Conservation (phyloP, 2,113 vertebrate species). For the Cyphomyrus plagiostoma region DNA sequence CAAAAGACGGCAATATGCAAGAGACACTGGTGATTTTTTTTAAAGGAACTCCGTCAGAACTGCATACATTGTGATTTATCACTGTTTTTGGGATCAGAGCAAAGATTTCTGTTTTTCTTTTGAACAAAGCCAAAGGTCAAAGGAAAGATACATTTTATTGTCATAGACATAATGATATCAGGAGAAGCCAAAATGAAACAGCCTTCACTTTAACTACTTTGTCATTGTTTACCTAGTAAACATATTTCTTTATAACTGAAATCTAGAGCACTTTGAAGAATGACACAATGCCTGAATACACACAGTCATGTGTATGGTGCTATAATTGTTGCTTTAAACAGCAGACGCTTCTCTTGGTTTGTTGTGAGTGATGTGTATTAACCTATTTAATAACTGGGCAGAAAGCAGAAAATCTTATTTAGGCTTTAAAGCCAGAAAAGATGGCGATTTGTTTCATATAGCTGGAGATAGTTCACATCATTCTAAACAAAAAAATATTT, state of each 20-base stretch:
- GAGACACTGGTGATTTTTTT: constrained; percentile 7
- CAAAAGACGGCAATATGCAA: not conserved
- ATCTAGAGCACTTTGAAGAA: constrained; percentile 16
- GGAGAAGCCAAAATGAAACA: not conserved
- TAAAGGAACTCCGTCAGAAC: constrained; percentile 16
- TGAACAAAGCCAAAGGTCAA: constrained; percentile 17
- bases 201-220: constrained; percentile 3
- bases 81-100: constrained; percentile 9
- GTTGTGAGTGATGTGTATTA: constrained; percentile 20
- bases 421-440: constrained; percentile 60
- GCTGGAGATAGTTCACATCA: constrained; percentile 47
- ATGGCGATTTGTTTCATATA: constrained; percentile 28
- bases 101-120: not conserved
- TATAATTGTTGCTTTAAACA: not conserved
- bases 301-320: constrained; percentile 17
- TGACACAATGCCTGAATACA: constrained; percentile 12
- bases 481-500: not conserved
- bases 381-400: not conserved
- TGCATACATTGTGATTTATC: not conserved
- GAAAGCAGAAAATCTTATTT: constrained; percentile 39
- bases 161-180: not conserved
- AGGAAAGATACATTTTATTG: not conserved
- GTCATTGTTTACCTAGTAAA: not conserved
- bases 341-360: constrained; percentile 1
- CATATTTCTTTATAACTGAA: not conserved